These are phyloP conservation scores for Hydra vulgaris DNA, from an alignment of 30 jellyfish, hydroid and myxozoan genomes.

Conservation along the genomic window DNA sequence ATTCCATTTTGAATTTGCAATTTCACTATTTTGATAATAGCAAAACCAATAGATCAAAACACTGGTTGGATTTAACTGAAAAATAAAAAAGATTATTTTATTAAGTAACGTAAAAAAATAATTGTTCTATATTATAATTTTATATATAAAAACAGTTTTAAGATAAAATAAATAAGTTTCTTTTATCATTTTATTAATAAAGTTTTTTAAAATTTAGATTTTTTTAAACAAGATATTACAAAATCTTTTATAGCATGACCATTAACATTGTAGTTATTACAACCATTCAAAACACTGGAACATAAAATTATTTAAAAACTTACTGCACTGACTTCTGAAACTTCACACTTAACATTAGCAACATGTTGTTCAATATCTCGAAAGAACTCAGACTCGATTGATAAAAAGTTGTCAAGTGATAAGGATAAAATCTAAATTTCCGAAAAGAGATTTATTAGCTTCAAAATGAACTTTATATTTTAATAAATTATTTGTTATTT, in stretches of 20 bases:
- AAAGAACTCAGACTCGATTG: conserved; percentile 18
- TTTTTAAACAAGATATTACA: too few relatives aligned
- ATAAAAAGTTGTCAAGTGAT: conserved; percentile 6
- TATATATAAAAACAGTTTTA: too few relatives aligned
- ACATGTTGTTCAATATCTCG: conserved; percentile 36
- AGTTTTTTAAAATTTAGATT: too few relatives aligned
- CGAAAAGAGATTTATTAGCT: neutral
- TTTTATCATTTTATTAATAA: too few relatives aligned
- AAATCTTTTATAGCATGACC: too few relatives aligned
- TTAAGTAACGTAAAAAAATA: too few relatives aligned
- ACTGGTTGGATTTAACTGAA: neutral
- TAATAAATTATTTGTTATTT: too few relatives aligned
- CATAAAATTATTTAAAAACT: neutral
- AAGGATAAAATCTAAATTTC: conserved; percentile 26
- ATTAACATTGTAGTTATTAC: too few relatives aligned
- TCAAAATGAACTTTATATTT: too few relatives aligned
- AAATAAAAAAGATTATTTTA: neutral
- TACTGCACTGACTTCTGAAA: conserved; percentile 23
- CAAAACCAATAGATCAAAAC: conserved; percentile 7
- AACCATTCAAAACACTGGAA: too few relatives aligned
- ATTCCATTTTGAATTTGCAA: neutral
- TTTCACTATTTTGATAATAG: neutral
- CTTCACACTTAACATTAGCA: conserved; percentile 24
- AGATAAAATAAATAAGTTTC: too few relatives aligned
- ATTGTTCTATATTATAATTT: too few relatives aligned